Conservation (phyloP, 2,797 vertebrate species). For the Podarcis lilfordi region DNA sequence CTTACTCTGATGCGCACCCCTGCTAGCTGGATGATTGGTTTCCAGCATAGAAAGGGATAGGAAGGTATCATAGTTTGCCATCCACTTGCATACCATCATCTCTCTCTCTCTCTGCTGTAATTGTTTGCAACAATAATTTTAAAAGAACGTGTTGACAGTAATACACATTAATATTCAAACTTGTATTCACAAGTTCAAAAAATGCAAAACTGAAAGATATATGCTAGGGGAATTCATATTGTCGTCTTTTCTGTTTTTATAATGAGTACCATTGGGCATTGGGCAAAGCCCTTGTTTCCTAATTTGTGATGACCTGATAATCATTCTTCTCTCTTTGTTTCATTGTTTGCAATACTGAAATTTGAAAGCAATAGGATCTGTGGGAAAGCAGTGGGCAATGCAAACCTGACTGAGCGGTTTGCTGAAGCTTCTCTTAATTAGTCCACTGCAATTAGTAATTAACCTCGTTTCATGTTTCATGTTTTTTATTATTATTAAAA, state of each 20-base stretch:
- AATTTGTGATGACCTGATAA: conserved; percentile 48
- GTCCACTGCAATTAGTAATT: conserved; percentile 48
- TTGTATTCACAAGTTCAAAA: conserved; percentile 25
- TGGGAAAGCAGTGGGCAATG: conserved; percentile 40
- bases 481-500: conserved; percentile 36
- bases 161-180: conserved; percentile 2
- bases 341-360: conserved; percentile 45
- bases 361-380: conserved; percentile 39
- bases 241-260: conserved; percentile 42
- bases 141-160: not conserved
- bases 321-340: not conserved
- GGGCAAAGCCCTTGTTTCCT: conserved; percentile 35
- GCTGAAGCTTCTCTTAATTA: conserved; percentile 63
- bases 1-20: too few species aligned
- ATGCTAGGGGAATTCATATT: not conserved
- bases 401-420: conserved; percentile 59
- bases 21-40: not conserved
- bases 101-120: not conserved
- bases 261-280: conserved; percentile 43
- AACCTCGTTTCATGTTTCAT: conserved; percentile 51
- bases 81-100: not conserved
- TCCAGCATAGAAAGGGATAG: not conserved
- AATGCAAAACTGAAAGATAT: conserved; percentile 1
- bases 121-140: not conserved
- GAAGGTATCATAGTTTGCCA: not conserved